phyloP scores from a whole-genome alignment of 2,113 vertebrate species.

The Ramphastos sulfuratus region DNA sequence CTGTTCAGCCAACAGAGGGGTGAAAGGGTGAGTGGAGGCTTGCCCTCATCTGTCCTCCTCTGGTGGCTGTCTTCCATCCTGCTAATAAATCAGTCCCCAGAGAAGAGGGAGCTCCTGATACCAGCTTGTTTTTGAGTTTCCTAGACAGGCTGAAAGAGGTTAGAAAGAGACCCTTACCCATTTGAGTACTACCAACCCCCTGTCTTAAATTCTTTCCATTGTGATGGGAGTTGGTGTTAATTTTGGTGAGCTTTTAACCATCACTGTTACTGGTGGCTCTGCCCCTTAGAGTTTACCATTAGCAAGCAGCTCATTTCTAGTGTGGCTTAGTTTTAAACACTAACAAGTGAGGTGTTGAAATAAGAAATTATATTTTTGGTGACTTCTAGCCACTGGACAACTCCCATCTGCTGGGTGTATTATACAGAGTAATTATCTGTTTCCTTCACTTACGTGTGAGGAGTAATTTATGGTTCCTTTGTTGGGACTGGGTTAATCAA shows the following conservation, averaged over 20 bases:
- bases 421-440: background rate
- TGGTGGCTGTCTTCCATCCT: background rate
- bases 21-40: background rate
- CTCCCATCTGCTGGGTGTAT: background rate
- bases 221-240: background rate
- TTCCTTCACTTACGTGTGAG: background rate
- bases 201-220: background rate
- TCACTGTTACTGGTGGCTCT: background rate
- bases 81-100: background rate
- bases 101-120: background rate
- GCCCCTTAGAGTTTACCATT: background rate
- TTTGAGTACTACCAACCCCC: background rate
- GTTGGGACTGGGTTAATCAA: background rate
- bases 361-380: background rate
- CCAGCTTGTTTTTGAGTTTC: accelerated
- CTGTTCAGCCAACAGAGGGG: background rate
- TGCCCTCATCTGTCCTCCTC: background rate
- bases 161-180: background rate
- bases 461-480: background rate
- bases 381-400: background rate
- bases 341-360: background rate
- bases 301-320: background rate
- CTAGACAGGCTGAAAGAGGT: background rate
- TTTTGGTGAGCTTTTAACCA: background rate
- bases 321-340: background rate